These are phyloP conservation scores for Leptatherina wallacei DNA, from an alignment of 2,797 vertebrate genomes.

Conservation along the genomic window DNA sequence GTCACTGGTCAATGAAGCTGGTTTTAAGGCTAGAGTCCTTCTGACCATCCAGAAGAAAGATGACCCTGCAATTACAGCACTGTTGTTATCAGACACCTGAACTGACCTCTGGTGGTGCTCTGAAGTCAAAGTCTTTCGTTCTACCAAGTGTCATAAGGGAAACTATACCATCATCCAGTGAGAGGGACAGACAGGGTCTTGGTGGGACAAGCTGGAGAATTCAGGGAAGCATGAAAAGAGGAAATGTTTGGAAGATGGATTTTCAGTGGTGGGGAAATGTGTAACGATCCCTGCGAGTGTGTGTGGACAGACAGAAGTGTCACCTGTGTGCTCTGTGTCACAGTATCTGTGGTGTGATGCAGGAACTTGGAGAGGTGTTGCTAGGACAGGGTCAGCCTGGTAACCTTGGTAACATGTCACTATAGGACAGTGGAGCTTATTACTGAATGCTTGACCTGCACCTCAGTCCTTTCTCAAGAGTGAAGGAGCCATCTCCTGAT, in stretches of 20 bases:
- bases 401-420: conserved; percentile 80
- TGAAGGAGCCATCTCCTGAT: conserved; percentile 81
- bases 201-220: conserved; percentile 46
- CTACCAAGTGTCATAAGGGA: conserved; percentile 42
- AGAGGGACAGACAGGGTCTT: conserved; percentile 28
- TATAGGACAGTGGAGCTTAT: conserved; percentile 80
- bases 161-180: conserved; percentile 16
- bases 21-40: conserved; percentile 27
- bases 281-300: conserved; percentile 13
- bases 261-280: conserved; percentile 41
- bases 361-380: conserved; percentile 53
- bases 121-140: conserved; percentile 51
- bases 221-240: conserved; percentile 41
- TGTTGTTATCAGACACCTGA: conserved; percentile 51
- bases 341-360: conserved; percentile 41
- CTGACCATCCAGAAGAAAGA: conserved; percentile 32
- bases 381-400: conserved; percentile 56
- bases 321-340: conserved; percentile 26
- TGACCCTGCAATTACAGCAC: conserved; percentile 50
- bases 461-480: conserved; percentile 72
- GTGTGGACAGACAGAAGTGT: conserved; percentile 3
- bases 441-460: conserved; percentile 84
- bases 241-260: conserved; percentile 38
- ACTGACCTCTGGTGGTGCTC: conserved; percentile 45
- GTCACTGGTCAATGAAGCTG: conserved; percentile 41